A percentile compares a stretch with the other conserved stretches of the same genome.
phyloP scores from a whole-genome alignment of 2,888 invertebrate genomes.

The Melitaea athalia region DNA sequence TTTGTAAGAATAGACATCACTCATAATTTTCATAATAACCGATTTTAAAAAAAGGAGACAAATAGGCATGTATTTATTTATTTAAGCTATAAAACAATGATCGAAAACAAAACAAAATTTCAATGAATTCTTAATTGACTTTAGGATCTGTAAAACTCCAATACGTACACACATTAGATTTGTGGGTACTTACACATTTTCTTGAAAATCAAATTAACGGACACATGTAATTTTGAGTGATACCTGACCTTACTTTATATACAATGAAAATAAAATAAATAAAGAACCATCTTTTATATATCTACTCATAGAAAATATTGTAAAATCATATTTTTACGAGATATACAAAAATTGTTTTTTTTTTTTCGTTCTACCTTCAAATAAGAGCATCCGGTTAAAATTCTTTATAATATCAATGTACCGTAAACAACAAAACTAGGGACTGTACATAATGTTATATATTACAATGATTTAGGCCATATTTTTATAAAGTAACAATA shows the following conservation, averaged over 20 bases:
- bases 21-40: neutral
- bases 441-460: slow-evolving; percentile 31
- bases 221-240: neutral
- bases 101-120: neutral
- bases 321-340: neutral
- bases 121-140: neutral
- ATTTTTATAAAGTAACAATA: slow-evolving; percentile 10
- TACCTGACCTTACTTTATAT: slow-evolving; percentile 6
- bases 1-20: slow-evolving; percentile 1
- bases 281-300: neutral
- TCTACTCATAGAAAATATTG: neutral
- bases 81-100: neutral
- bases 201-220: neutral
- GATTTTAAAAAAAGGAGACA: too few relatives aligned
- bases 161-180: neutral
- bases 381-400: slow-evolving; percentile 8
- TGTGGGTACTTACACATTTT: neutral
- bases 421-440: slow-evolving; percentile 23
- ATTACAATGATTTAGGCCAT: slow-evolving; percentile 33
- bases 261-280: slow-evolving; percentile 5
- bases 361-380: neutral
- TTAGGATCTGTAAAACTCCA: too few relatives aligned
- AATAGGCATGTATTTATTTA: neutral
- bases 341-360: too few relatives aligned
- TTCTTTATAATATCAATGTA: neutral